Evolutionary conservation across 2,113 vertebrate species (phyloP), one percentile per base, ranked within the genome.

Genomic region (Patagioenas fasciata): DNA sequence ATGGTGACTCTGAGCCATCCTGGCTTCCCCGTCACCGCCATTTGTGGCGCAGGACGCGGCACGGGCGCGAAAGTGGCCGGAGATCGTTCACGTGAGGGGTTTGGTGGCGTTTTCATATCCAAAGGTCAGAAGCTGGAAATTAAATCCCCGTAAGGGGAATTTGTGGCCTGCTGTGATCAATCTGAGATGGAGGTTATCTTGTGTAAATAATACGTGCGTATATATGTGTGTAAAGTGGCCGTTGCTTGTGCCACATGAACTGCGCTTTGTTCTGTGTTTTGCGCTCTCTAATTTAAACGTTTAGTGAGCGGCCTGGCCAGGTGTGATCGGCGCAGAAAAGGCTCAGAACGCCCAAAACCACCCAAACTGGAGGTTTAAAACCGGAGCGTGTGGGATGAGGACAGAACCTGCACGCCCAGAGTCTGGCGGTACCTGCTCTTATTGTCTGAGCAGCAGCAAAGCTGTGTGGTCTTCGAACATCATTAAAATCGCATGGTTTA

Each of bases 101-200:
- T 28, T 31, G 8, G 75, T 9, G 61, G 47, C 70, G 31, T 23
- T 93, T 97, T 93, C 91, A 29, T 19, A 82, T 73, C 80, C 93
- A 90, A 34, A 96, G 96, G 95, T 93, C 95, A 97, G 91, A 95
- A 91, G 94, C 91, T 31, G 40, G 93, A 88, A 96, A 92, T 95
- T 71, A 95, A 97, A 94, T 80, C 87, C 88, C 82, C 14, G 4
- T n/a, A 16, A 95, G 95, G 92, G 94, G 95, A 42, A 82, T 96
- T 92, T 40, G 95, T 88, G 60, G 61, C 71, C 85, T 95, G 91
- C 85, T 50, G 85, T 57, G 96, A 78, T 92, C 95, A 65, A 2
- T 95, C 78, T 28, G 72, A 56, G 58, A 2, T 5, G 77, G 66
- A 67, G 91, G 24, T 83, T 20, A 40, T 82, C 81, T 56, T 74